A percentile compares a stretch with the other conserved stretches of the same genome.
These are phyloP conservation scores for Menidia menidia DNA, from an alignment of 2,797 vertebrate species.

Conservation along the genomic window DNA sequence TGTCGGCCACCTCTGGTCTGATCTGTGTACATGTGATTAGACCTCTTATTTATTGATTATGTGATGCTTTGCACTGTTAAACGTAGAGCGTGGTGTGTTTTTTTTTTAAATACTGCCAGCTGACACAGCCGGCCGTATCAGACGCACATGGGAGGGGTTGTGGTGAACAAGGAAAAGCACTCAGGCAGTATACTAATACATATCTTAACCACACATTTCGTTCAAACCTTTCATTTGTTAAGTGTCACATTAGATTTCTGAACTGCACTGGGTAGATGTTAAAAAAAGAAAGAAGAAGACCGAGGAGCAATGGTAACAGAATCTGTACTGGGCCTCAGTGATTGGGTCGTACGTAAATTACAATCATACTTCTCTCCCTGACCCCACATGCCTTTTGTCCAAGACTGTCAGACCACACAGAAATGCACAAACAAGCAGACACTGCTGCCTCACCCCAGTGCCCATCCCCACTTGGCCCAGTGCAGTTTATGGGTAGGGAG, in stretches of 20 bases:
- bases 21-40: too few species aligned
- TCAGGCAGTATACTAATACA: not conserved
- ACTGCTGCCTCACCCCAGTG: slow-evolving; percentile 55
- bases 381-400: slow-evolving; percentile 11
- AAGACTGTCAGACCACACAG: slow-evolving; percentile 24
- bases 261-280: not conserved
- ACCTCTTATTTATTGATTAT: not conserved
- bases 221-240: slow-evolving; percentile 21
- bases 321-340: not conserved
- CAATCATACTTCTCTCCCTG: slow-evolving; percentile 8
- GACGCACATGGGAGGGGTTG: slow-evolving; percentile 21
- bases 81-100: not conserved
- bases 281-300: not conserved
- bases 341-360: slow-evolving; percentile 27
- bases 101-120: slow-evolving; percentile 13
- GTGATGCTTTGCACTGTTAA: not conserved
- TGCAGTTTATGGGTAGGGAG: slow-evolving; percentile 78
- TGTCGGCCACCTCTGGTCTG: too few species aligned
- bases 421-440: slow-evolving; percentile 31
- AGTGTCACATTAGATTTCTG: slow-evolving; percentile 1
- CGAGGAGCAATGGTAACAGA: not conserved
- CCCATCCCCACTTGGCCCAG: slow-evolving; percentile 70
- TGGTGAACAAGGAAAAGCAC: slow-evolving; percentile 3
- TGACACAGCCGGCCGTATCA: slow-evolving; percentile 7
- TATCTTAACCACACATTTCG: slow-evolving; percentile 11